A percentile compares a stretch with the other conserved stretches of the same genome.
Evolutionary conservation across 2,888 invertebrate species (phyloP).

Genomic region (Myathropa florea): DNA sequence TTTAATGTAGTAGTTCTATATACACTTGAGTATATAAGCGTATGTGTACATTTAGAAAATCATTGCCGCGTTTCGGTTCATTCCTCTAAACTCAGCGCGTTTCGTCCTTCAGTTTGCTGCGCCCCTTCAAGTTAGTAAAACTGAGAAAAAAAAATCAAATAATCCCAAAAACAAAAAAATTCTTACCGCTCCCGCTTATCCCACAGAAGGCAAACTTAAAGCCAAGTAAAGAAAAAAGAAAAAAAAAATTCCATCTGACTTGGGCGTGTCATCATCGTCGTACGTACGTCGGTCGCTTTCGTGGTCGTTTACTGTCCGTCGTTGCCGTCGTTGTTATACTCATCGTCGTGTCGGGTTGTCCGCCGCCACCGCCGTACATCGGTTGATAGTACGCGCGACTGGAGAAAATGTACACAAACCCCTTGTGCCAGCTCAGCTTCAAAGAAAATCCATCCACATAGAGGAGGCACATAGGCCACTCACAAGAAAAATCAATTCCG

Average conservation of each 20-base stretch:
- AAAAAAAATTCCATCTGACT: constrained; percentile 45
- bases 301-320: constrained; percentile 35
- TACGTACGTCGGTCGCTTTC: constrained; percentile 32
- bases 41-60: constrained; percentile 54
- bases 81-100: constrained; percentile 51
- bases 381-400: not conserved
- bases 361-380: not conserved
- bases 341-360: constrained; percentile 39
- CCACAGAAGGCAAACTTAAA: constrained; percentile 5
- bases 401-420: constrained; percentile 55
- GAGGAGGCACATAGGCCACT: constrained; percentile 27
- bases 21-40: constrained; percentile 46
- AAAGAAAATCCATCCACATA: constrained; percentile 17
- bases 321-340: constrained; percentile 18
- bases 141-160: not conserved
- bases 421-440: constrained; percentile 24
- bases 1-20: constrained; percentile 58
- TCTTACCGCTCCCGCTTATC: constrained; percentile 30
- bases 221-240: constrained; percentile 3
- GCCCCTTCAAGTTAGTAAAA: constrained; percentile 16
- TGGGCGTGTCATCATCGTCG: constrained; percentile 66
- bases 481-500: constrained; percentile 61
- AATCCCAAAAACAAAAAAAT: not conserved
- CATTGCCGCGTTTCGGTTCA: constrained; percentile 64
- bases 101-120: constrained; percentile 50